Evolutionary conservation across 2,797 vertebrate species (phyloP).

Genomic region (Hippoglossus hippoglossus): DNA sequence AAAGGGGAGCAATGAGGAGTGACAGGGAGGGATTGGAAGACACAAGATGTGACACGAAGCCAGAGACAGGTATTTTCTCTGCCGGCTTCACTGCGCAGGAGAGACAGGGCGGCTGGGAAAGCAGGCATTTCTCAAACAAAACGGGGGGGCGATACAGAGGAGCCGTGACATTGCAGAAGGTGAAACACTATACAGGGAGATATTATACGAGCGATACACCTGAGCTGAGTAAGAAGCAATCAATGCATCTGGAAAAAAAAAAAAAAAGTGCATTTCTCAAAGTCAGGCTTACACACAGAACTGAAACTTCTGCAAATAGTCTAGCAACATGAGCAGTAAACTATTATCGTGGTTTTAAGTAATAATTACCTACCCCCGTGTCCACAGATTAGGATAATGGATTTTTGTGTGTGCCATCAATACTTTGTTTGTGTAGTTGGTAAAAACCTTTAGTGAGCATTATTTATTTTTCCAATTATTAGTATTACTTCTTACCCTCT

Average conservation of each 20-base stretch:
- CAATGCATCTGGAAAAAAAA: slow-evolving; percentile 47
- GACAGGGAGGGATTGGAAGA: slow-evolving; percentile 74
- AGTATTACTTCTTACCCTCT: neutral
- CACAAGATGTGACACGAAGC: slow-evolving; percentile 72
- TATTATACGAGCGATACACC: slow-evolving; percentile 63
- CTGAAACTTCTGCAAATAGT: slow-evolving; percentile 36
- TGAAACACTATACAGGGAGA: slow-evolving; percentile 68
- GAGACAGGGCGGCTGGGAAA: slow-evolving; percentile 62
- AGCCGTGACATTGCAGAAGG: slow-evolving; percentile 80
- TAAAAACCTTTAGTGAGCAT: slow-evolving; percentile 21
- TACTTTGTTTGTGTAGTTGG: slow-evolving; percentile 1
- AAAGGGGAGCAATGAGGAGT: slow-evolving; percentile 74
- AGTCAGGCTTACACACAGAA: slow-evolving; percentile 44
- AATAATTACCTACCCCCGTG: neutral
- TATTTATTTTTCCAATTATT: slow-evolving; percentile 22
- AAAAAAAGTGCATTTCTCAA: slow-evolving; percentile 59
- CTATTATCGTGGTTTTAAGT: slow-evolving; percentile 18
- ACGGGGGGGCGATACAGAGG: slow-evolving; percentile 65
- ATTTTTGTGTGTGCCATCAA: slow-evolving; percentile 8
- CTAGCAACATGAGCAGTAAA: slow-evolving; percentile 8
- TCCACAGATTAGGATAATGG: slow-evolving; percentile 12
- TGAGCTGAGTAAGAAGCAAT: slow-evolving; percentile 67
- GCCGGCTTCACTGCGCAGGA: slow-evolving; percentile 54
- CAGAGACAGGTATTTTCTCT: slow-evolving; percentile 74
- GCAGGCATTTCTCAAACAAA: slow-evolving; percentile 58